Percentiles rank a stretch among this genome's conserved stretches.
Evolutionary conservation across 2,797 vertebrate genomes (phyloP).

Genomic region (Philypnodon macrostomus): DNA sequence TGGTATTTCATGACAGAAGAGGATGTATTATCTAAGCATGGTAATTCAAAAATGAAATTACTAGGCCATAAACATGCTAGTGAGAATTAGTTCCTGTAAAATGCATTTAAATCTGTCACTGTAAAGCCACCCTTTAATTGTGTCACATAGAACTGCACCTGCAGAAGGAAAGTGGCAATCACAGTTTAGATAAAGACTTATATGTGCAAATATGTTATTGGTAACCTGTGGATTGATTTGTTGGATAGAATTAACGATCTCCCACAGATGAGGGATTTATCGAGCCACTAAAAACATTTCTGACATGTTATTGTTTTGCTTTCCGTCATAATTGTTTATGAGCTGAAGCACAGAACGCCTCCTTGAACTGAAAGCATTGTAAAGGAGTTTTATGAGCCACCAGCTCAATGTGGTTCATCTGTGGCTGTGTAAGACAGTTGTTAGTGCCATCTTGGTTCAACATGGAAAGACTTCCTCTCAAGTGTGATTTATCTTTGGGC

Average conservation of each 20-base stretch:
- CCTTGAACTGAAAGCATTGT: constrained; percentile 5
- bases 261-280: constrained; percentile 24
- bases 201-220: constrained; percentile 8
- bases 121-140: constrained; percentile 35
- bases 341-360: constrained; percentile 3
- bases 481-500: too few species aligned
- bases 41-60: constrained; percentile 52
- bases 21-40: constrained; percentile 43
- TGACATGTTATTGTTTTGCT: constrained; percentile 19
- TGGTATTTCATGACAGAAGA: constrained; percentile 39
- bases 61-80: constrained; percentile 28
- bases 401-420: neutral
- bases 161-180: constrained; percentile 12
- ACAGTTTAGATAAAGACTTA: constrained; percentile 17
- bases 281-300: constrained; percentile 11
- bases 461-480: too few species aligned
- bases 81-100: constrained; percentile 34
- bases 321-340: neutral
- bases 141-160: constrained; percentile 20
- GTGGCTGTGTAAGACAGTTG: neutral
- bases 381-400: constrained; percentile 2
- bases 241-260: constrained; percentile 12
- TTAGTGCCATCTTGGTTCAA: constrained; percentile 34
- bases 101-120: constrained; percentile 41
- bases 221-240: constrained; percentile 27